Evolutionary conservation across 2,888 invertebrate genomes (phyloP), one percentile per base, ranked within the genome.

Genomic region (Nycteola revayana): DNA sequence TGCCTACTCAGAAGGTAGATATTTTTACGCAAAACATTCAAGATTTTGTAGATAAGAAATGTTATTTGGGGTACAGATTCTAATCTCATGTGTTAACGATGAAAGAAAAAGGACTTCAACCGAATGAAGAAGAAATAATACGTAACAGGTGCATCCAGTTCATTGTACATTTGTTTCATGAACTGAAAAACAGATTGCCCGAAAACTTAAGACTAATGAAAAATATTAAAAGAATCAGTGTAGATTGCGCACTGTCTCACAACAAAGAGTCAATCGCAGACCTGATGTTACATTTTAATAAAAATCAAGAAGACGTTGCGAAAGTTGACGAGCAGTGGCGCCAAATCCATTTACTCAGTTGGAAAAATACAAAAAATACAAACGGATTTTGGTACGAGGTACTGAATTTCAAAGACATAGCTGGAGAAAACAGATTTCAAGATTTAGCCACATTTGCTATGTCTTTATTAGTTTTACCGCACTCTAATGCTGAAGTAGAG

Each of bases 201-300:
- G n/a, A n/a, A n/a, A n/a, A n/a, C n/a, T n/a, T n/a, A n/a, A n/a
- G n/a, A n/a, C n/a, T n/a, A n/a, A n/a, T 27, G 17, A 27, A 27
- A 27, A 18, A 27, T 18, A 18, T 18, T 9, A 18, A 32, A 25
- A 22, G 14, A 34, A 40, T 44, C 27, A 37, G 40, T 23, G 37
- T 44, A 24, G 37, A 34, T 21, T 6, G 26, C 33, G 36, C 40
- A 34, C 37, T 44, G 9, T 31, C 27, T 32, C 44, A 36, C 14
- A 44, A 44, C 25, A 44, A 40, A 44, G 44, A 40, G 20, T 20
- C 25, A 14, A 32, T 44, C 21, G 30, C 32, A 31, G 39, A 40
- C 10, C 22, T 40, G 25, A 39, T 36, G 43, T 32, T 39, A 21
- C 36, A 36, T 32, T 43, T 43, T 32, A 39, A 39, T 26, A 39